These are phyloP conservation scores for Poecile atricapillus DNA, from an alignment of 2,113 vertebrate genomes.

Conservation along the genomic window DNA sequence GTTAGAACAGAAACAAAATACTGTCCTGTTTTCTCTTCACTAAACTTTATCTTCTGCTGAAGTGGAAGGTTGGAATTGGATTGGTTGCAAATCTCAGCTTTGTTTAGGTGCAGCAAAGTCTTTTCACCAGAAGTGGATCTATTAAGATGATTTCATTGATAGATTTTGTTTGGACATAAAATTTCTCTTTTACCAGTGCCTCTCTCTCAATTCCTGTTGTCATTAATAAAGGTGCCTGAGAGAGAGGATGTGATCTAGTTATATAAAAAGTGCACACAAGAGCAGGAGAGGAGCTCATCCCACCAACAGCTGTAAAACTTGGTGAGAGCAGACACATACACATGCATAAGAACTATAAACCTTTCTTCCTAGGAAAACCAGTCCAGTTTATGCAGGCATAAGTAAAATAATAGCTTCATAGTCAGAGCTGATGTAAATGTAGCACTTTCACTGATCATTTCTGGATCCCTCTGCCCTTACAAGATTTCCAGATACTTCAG, in stretches of 20 bases:
- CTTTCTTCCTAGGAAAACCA: background rate
- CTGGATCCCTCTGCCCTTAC: background rate
- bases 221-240: no score
- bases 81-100: background rate
- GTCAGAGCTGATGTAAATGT: background rate
- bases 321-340: background rate
- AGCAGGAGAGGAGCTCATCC: background rate
- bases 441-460: background rate
- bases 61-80: no score
- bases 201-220: background rate
- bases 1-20: background rate
- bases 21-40: background rate
- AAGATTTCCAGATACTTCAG: background rate
- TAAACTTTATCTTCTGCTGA: background rate
- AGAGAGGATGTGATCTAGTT: background rate
- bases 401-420: background rate
- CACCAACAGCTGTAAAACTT: background rate
- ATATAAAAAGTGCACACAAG: rapidly evolving
- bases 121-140: background rate
- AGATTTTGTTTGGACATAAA: background rate
- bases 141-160: background rate
- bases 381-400: rapidly evolving
- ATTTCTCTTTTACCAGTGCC: background rate
- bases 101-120: background rate
- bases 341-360: background rate